phyloP scores from a whole-genome alignment of 2,888 invertebrate species.

The Callosobruchus maculatus region DNA sequence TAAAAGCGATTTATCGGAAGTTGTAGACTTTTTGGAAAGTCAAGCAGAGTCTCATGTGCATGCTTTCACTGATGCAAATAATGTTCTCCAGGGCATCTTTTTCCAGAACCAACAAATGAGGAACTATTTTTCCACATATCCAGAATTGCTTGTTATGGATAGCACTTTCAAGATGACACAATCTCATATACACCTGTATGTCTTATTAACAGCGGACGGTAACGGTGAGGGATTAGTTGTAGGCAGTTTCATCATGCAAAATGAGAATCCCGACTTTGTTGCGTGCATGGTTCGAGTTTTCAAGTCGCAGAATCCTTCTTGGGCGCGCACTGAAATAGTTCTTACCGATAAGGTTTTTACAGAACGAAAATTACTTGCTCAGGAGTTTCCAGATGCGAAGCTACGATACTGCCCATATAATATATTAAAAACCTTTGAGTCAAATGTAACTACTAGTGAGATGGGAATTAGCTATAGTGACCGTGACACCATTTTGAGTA shows the following conservation, averaged over 20 bases:
- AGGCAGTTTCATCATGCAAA: neutral
- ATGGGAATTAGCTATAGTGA: neutral
- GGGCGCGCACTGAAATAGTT: neutral
- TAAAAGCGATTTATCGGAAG: neutral
- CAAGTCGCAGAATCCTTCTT: neutral
- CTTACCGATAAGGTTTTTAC: neutral
- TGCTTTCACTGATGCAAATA: neutral
- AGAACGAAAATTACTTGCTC: neutral
- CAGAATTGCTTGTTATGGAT: neutral
- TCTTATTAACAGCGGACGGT: neutral
- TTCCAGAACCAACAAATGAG: neutral
- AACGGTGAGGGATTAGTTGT: neutral
- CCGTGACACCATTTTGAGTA: neutral
- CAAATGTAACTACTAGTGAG: neutral
- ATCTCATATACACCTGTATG: neutral
- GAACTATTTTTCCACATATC: neutral
- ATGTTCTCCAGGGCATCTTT: neutral
- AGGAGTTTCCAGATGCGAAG: neutral
- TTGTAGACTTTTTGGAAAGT: neutral
- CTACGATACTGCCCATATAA: neutral
- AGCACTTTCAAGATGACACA: neutral
- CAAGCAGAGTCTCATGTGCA: neutral
- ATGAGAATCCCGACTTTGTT: neutral
- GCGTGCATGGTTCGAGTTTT: neutral
- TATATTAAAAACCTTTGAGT: neutral